phyloP scores from a whole-genome alignment of 2,113 vertebrate species.

The Laticauda colubrina region DNA sequence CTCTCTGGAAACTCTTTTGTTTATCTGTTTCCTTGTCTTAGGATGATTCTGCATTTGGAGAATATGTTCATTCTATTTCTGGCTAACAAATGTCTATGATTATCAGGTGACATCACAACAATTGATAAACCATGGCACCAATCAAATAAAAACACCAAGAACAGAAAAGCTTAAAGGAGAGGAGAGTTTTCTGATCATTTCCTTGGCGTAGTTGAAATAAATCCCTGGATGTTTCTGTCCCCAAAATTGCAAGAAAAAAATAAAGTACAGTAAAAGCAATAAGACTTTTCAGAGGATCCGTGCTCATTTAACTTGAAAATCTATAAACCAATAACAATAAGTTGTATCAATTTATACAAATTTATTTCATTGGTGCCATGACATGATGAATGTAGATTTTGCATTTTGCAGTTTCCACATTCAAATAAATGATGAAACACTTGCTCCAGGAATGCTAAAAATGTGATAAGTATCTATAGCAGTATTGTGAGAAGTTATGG shows the following conservation, averaged over 20 bases:
- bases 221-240: not conserved
- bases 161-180: not conserved
- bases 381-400: not conserved
- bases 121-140: not conserved
- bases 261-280: not conserved
- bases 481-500: not conserved
- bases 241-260: not conserved
- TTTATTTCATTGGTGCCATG: not conserved
- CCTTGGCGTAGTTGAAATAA: not conserved
- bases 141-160: not conserved
- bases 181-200: not conserved
- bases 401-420: not conserved
- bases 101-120: not conserved
- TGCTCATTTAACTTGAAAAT: not conserved
- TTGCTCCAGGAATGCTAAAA: not conserved
- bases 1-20: not conserved
- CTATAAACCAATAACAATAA: not conserved
- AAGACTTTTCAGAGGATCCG: not conserved
- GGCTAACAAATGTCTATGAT: not conserved
- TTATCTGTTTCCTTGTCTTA: not conserved
- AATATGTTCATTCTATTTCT: not conserved
- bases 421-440: not conserved
- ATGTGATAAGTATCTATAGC: not conserved
- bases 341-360: not conserved
- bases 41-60: not conserved